A percentile compares a stretch with the other conserved stretches of the same genome.
Evolutionary conservation across 2,797 vertebrate species (phyloP).

Genomic region (Setipinna tenuifilis): DNA sequence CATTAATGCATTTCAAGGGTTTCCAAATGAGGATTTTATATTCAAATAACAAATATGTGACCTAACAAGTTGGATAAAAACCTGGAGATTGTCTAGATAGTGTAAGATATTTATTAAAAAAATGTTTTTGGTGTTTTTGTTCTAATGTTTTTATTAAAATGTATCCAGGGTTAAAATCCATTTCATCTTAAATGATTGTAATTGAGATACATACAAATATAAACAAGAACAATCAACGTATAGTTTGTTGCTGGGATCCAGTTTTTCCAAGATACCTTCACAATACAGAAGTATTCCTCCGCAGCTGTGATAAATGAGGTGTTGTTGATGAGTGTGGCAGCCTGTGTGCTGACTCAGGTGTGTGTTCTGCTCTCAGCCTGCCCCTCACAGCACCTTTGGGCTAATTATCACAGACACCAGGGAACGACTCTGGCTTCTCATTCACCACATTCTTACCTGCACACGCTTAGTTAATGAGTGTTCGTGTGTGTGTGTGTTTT

Average conservation of each 20-base stretch:
- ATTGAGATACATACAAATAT: not conserved
- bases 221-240: not conserved
- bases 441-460: conserved; percentile 26
- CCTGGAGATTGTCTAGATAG: too few relatives aligned
- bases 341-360: conserved; percentile 4
- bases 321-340: not conserved
- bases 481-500: not conserved
- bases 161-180: not conserved
- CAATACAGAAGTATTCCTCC: too few relatives aligned
- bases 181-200: not conserved
- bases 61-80: too few relatives aligned
- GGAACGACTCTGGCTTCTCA: conserved; percentile 31
- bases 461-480: not conserved
- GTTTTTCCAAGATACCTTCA: too few relatives aligned
- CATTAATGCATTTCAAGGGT: too few relatives aligned
- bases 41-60: too few relatives aligned
- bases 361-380: not conserved
- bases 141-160: too few relatives aligned
- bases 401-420: conserved; percentile 12
- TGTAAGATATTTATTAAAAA: not conserved
- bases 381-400: not conserved
- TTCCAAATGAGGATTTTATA: too few relatives aligned
- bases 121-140: not conserved
- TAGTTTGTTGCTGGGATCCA: not conserved
- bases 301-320: too few relatives aligned